phyloP scores from a whole-genome alignment of 2,888 invertebrate species.

The Cerastoderma edule region DNA sequence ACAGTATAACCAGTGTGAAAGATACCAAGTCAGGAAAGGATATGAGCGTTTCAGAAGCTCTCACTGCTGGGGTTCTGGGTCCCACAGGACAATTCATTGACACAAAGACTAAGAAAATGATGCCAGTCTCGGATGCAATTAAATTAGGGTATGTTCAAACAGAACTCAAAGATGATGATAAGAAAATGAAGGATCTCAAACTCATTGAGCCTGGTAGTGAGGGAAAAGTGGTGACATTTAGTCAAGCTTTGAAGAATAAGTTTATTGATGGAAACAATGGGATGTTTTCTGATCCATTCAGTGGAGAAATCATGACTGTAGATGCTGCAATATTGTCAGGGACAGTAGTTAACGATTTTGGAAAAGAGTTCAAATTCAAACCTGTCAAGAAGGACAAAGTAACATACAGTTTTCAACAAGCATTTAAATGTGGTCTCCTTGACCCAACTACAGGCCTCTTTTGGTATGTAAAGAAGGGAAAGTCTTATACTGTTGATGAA shows the following conservation, averaged over 20 bases:
- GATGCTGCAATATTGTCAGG: slow-evolving; percentile 87
- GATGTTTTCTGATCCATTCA: slow-evolving; percentile 90
- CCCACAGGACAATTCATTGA: slow-evolving; percentile 91
- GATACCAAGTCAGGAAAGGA: slow-evolving; percentile 92
- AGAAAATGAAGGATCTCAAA: slow-evolving; percentile 43
- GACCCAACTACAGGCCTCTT: slow-evolving; percentile 91
- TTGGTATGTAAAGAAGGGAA: slow-evolving; percentile 87
- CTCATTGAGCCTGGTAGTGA: slow-evolving; percentile 84
- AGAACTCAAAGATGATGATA: slow-evolving; percentile 64
- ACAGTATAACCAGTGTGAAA: slow-evolving; percentile 85
- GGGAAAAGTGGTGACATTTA: slow-evolving; percentile 83
- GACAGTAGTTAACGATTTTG: slow-evolving; percentile 67
- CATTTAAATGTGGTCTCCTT: slow-evolving; percentile 91
- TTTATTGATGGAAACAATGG: slow-evolving; percentile 85
- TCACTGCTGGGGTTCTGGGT: slow-evolving; percentile 91
- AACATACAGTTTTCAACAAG: slow-evolving; percentile 86
- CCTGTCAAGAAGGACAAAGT: slow-evolving; percentile 78
- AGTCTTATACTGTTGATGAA: slow-evolving; percentile 89
- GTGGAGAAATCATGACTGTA: slow-evolving; percentile 92
- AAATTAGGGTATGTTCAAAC: slow-evolving; percentile 91
- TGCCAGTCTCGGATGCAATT: slow-evolving; percentile 95
- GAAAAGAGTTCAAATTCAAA: slow-evolving; percentile 72
- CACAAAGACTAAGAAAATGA: slow-evolving; percentile 90
- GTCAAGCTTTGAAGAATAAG: slow-evolving; percentile 91
- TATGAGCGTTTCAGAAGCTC: slow-evolving; percentile 92